These are phyloP conservation scores for Hofmannophila pseudospretella DNA, from an alignment of 2,888 invertebrate genomes.

Conservation along the genomic window DNA sequence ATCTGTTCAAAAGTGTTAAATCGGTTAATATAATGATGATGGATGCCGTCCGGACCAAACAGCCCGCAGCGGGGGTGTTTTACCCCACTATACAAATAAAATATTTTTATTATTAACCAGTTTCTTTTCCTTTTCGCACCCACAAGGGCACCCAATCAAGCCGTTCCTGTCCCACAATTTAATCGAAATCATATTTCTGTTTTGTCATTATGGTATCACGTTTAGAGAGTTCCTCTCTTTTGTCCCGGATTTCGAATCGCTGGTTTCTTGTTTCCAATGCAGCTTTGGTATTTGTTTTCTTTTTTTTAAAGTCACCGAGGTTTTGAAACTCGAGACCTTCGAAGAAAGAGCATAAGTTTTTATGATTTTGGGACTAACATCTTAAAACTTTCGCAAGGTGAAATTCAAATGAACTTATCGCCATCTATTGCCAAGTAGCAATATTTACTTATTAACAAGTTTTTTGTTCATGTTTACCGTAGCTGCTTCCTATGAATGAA, in stretches of 20 bases:
- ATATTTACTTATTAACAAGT: slow-evolving; percentile 27
- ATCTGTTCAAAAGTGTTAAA: slow-evolving; percentile 78
- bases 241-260: slow-evolving; percentile 64
- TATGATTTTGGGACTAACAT: slow-evolving; percentile 8
- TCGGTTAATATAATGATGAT: slow-evolving; percentile 78
- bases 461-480: slow-evolving; percentile 43
- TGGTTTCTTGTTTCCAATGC: slow-evolving; percentile 73
- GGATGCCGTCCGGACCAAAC: slow-evolving; percentile 71
- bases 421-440: slow-evolving; percentile 64
- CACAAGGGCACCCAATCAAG: slow-evolving; percentile 33
- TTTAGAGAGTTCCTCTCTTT: slow-evolving; percentile 72
- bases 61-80: slow-evolving; percentile 77
- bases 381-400: neutral
- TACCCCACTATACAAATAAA: slow-evolving; percentile 77
- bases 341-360: slow-evolving; percentile 17
- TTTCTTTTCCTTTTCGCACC: slow-evolving; percentile 53
- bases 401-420: slow-evolving; percentile 22
- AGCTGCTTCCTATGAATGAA: slow-evolving; percentile 61
- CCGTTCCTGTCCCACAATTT: slow-evolving; percentile 59
- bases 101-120: slow-evolving; percentile 76
- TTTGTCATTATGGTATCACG: slow-evolving; percentile 77
- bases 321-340: slow-evolving; percentile 18
- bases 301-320: slow-evolving; percentile 37
- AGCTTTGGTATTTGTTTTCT: slow-evolving; percentile 49
- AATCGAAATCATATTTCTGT: slow-evolving; percentile 78